Conservation (phyloP, 2,113 vertebrate genomes). For the Bubo blakistoni region DNA sequence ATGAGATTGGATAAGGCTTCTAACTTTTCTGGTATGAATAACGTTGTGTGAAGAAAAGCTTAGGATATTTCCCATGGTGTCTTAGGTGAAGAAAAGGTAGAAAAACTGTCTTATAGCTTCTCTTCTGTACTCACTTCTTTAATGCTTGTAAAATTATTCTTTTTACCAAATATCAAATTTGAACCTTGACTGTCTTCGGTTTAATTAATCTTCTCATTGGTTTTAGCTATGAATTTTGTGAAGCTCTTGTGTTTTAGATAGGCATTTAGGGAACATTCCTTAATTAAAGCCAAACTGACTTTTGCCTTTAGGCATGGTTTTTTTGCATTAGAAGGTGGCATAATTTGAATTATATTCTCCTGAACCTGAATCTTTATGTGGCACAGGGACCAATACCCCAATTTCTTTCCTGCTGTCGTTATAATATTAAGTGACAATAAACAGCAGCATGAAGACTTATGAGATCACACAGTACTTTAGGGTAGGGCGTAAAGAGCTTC, state of each 20-base stretch:
- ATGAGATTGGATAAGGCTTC: not conserved
- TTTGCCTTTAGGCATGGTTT: not conserved
- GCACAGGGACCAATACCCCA: not conserved
- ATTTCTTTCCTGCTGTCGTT: not conserved
- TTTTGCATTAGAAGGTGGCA: not conserved
- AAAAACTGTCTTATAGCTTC: not conserved
- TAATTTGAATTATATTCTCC: not conserved
- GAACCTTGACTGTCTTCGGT: not conserved
- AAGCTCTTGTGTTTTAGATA: slow-evolving; percentile 1
- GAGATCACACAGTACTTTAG: not conserved
- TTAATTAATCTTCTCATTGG: slow-evolving; percentile 11
- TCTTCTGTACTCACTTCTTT: not conserved
- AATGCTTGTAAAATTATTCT: not conserved
- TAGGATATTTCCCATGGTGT: not conserved
- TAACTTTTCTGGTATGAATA: not conserved
- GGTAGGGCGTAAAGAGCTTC: not conserved
- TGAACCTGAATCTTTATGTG: not conserved
- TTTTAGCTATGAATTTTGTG: slow-evolving; percentile 24
- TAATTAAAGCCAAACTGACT: slow-evolving; percentile 28
- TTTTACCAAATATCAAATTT: not conserved
- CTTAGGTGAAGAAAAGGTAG: not conserved
- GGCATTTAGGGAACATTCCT: slow-evolving; percentile 26
- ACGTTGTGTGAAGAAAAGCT: not conserved
- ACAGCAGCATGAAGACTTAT: not conserved
- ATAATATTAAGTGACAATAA: not conserved